Conservation (phyloP, 2,888 invertebrate species). For the Sphecodes monilicornis region DNA sequence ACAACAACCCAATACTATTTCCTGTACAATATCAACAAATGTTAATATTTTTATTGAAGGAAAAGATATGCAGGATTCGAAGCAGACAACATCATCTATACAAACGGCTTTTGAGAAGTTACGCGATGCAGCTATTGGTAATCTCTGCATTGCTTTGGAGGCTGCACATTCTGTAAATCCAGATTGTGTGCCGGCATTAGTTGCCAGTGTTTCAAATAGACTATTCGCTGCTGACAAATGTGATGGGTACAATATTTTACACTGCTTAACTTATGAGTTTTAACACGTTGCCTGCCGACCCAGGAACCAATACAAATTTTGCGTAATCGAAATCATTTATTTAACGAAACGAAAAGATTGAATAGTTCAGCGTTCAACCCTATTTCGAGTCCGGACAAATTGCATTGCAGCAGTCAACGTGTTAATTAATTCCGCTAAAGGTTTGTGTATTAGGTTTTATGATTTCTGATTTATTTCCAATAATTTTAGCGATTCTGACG, state of each 20-base stretch:
- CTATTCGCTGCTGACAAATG: slow-evolving; percentile 97
- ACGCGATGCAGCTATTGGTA: slow-evolving; percentile 97
- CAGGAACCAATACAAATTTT: not conserved
- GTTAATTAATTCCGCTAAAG: slow-evolving; percentile 8
- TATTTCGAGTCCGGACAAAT: not conserved
- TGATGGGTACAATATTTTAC: slow-evolving; percentile 87
- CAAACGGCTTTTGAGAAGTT: slow-evolving; percentile 94
- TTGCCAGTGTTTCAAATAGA: slow-evolving; percentile 98
- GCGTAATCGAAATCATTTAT: not conserved
- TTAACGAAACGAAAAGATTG: not conserved
- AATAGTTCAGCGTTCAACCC: not conserved
- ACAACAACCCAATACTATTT: not conserved
- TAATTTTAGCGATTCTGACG: slow-evolving; percentile 73
- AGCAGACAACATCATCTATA: slow-evolving; percentile 85
- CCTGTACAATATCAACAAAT: not conserved
- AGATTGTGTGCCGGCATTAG: slow-evolving; percentile 97
- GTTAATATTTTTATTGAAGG: slow-evolving; percentile 69
- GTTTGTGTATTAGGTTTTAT: not conserved
- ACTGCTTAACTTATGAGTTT: not conserved
- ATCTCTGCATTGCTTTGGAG: slow-evolving; percentile 96
- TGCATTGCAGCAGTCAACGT: not conserved
- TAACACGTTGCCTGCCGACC: not conserved
- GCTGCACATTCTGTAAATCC: slow-evolving; percentile 95
- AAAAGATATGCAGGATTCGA: slow-evolving; percentile 87
- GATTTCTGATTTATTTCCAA: slow-evolving; percentile 36